Evolutionary conservation across 2,113 vertebrate genomes (phyloP), one percentile per base, ranked within the genome.

Genomic region (Xiphophorus maculatus): DNA sequence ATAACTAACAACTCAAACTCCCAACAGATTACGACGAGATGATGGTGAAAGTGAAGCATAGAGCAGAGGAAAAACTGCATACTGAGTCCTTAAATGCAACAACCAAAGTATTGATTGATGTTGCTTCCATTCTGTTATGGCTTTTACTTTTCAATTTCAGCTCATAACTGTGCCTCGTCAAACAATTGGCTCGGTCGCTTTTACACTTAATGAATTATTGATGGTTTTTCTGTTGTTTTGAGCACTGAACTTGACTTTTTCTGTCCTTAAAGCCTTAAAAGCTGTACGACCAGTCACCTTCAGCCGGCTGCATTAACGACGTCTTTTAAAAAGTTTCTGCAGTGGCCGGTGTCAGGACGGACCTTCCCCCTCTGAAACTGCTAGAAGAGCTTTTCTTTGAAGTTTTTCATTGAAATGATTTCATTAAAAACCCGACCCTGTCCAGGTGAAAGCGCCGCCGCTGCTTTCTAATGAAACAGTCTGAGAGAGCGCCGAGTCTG

Each of bases 371-470:
- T 67, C 44, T 65, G 58, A 80, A 66, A 78, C 64, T 8, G 66
- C 80, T 48, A 67, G 65, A 71, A 44, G 72, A 68, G 40, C 66
- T 51, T 68, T 65, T 72, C 73, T 83, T 85, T 89, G 80, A 77
- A 74, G 80, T 73, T 44, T 12, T 0, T 1, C 64, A 62, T 42
- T 25, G 63, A 54, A 63, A 71, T 81, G 3, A n/a, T 80, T 82
- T 82, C 63, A 87, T 83, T 73, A 69, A 78, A 66, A 79, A 61
- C 13, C 60, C 2, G 75, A 64, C 63, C 76, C 74, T 15, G 61
- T 25, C 42, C 77, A 81, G 77, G 73, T 85, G 44, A 69, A 69
- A 77, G 67, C 63, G 33, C 35, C 2, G 1, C 76, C 5, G 69
- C 76, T 73, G 79, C 37, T 70, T 72, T 70, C 30, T 51, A 78